Base-by-base conservation (phyloP, 2,888 invertebrate species). In the Rhopalosiphum nymphaeae region DNA sequence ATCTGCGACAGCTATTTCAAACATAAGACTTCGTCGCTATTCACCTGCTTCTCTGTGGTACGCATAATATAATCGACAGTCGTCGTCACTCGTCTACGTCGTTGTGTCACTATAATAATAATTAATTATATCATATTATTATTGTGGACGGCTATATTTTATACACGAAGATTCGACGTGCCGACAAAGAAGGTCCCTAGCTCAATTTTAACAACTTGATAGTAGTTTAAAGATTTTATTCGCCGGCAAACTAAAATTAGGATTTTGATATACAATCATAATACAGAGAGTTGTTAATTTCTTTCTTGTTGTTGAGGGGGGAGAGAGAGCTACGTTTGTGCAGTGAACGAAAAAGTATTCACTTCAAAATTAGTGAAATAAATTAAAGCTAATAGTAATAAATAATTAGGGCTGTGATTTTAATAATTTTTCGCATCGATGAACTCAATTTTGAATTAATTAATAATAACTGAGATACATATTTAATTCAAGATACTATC, bases 11-110 rank as follows among this genome's bases (percentile, higher is more conserved):
- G 95, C 44, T 95, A 96, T 13, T 96, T 96, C 94, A 95, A 95
- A 1, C 96, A 96, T 92, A 95, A 95, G 44, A 96, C 95, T 67
- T 96, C 96, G 0, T 95, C 96, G 87, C 96, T 96, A 89, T 95
- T 95, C 5, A 95, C 95, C 4, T 96, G 96, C 88, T 96, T 96
- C 94, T 95, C 95, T 25, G 96, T 97, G 96, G 96, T 98, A 67
- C 96, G 97, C 21, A 88, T 49, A 36, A 87, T 25, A 36, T 53
- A 25, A 36, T 4, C 10, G 53, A 88, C 0, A 36, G 36, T 25
- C 29, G 13, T 67, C 13, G 67, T 67, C 67, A 36, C n/a, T 49
- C n/a, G 49, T 49, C 49, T 13, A 13, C 29, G 13, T 4, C 61
- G 13, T n/a, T n/a, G 53, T 46, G 13, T 16, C 36, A 7, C 36